Evolutionary conservation across 2,888 invertebrate genomes (phyloP).

Genomic region (Philaethria dido): DNA sequence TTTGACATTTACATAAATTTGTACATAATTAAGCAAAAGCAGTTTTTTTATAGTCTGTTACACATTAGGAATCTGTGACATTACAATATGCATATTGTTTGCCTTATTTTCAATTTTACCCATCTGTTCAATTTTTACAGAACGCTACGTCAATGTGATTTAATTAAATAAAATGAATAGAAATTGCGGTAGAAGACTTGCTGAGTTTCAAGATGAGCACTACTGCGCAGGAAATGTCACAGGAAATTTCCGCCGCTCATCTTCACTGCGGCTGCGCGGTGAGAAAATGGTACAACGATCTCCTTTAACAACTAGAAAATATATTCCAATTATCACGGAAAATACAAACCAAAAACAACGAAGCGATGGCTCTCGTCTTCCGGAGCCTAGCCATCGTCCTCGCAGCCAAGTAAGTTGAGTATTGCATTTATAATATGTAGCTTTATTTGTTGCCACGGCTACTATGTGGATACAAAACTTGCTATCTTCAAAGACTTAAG

Average conservation of each 20-base stretch:
- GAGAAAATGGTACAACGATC: constrained; percentile 84
- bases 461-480: constrained; percentile 20
- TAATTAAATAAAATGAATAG: constrained; percentile 75
- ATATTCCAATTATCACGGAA: constrained; percentile 86
- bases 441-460: constrained; percentile 31
- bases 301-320: constrained; percentile 78
- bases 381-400: constrained; percentile 79
- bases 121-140: constrained; percentile 71
- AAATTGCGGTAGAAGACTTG: constrained; percentile 70
- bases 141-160: constrained; percentile 70
- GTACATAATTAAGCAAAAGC: not conserved
- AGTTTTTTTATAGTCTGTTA: constrained; percentile 12
- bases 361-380: constrained; percentile 75
- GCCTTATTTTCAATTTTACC: constrained; percentile 45
- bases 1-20: not conserved
- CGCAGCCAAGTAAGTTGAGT: constrained; percentile 82
- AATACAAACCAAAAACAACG: constrained; percentile 77
- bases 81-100: constrained; percentile 37
- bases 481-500: not conserved
- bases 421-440: constrained; percentile 3
- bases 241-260: constrained; percentile 85
- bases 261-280: constrained; percentile 88
- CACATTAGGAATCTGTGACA: constrained; percentile 45
- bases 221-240: constrained; percentile 81
- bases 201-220: constrained; percentile 77